A percentile compares a stretch with the other conserved stretches of the same genome.
Conservation (phyloP, 2,113 vertebrate genomes). For the Ophiodon elongatus region DNA sequence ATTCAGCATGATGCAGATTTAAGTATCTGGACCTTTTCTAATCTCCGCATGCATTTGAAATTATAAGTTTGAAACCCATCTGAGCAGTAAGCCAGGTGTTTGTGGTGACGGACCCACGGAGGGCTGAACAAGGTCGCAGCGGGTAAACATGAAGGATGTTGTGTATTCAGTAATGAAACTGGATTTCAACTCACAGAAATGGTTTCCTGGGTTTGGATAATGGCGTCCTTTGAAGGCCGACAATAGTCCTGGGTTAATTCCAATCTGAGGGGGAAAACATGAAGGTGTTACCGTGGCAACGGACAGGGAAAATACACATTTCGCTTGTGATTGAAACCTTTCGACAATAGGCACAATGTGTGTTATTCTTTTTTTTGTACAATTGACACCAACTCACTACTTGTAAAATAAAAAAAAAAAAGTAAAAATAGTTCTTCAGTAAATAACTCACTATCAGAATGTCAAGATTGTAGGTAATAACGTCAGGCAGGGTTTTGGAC, state of each 20-base stretch:
- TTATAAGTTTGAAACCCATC: neutral
- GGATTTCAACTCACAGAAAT: conserved; percentile 91
- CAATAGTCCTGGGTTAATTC: conserved; percentile 97
- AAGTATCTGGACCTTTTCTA: neutral
- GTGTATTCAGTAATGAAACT: conserved; percentile 4
- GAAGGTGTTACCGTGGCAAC: conserved; percentile 54
- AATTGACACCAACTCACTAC: neutral
- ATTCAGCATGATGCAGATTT: neutral
- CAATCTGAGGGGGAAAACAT: conserved; percentile 88
- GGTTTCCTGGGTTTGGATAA: conserved; percentile 98
- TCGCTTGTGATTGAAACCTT: conserved; percentile 14
- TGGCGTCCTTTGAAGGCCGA: conserved; percentile 98
- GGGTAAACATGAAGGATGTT: neutral
- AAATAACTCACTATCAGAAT: conserved; percentile 94
- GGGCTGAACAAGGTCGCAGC: neutral
- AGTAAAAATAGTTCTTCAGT: neutral
- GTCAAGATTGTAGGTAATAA: conserved; percentile 95
- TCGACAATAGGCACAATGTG: neutral
- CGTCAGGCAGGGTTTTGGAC: conserved; percentile 95
- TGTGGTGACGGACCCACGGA: neutral
- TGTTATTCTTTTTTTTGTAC: neutral
- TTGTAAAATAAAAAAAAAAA: neutral
- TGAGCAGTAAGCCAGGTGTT: neutral
- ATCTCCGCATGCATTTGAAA: neutral
- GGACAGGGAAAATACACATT: conserved; percentile 16